Evolutionary conservation across 2,113 vertebrate genomes (phyloP).

Genomic region (Tauraco erythrolophus): DNA sequence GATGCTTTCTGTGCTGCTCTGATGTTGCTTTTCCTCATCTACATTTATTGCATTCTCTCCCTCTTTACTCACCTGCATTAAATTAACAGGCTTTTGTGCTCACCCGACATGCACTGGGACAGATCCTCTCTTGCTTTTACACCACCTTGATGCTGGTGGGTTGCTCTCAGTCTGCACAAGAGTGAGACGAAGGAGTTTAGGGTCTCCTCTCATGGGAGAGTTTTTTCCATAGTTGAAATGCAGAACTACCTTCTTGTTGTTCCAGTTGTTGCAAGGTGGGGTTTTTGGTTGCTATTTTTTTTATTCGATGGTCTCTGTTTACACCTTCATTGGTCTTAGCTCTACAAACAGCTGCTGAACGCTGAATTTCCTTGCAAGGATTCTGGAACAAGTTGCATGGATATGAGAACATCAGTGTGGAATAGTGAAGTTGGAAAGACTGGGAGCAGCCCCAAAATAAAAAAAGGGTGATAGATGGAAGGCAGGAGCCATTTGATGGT

Average conservation of each 20-base stretch:
- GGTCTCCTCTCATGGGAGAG: not conserved
- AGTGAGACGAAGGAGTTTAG: not conserved
- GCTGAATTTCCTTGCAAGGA: not conserved
- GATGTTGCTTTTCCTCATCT: not conserved
- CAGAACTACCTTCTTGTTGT: not conserved
- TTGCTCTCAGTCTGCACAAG: not conserved
- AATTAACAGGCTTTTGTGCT: not conserved
- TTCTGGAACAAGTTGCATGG: not conserved
- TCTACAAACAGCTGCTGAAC: not conserved
- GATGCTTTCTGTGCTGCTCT: not conserved
- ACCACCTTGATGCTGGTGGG: not conserved
- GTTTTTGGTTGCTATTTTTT: rapidly evolving
- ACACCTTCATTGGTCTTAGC: not conserved
- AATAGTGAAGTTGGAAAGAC: not conserved
- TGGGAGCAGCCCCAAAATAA: not conserved
- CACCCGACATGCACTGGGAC: not conserved
- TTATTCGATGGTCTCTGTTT: not conserved
- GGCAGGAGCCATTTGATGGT: not conserved
- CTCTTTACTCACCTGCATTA: not conserved
- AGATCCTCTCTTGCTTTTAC: not conserved
- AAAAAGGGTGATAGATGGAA: not conserved
- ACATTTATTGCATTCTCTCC: rapidly evolving
- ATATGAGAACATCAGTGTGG: not conserved
- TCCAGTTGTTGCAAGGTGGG: not conserved
- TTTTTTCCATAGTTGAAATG: not conserved